Conservation (phyloP, 1,140 invertebrate genomes). For the Yoshiicerus persimilis region DNA sequence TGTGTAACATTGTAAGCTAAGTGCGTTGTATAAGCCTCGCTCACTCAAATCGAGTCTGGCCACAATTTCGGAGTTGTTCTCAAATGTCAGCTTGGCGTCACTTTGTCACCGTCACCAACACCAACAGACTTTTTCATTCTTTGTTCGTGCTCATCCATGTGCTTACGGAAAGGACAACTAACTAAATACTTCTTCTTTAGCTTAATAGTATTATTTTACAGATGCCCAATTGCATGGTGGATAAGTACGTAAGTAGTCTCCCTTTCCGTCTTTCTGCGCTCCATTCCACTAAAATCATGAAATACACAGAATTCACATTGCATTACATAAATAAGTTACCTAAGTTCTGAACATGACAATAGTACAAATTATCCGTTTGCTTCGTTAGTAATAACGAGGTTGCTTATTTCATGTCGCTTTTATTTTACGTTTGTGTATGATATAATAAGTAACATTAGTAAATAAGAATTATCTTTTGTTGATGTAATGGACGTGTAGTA, state of each 20-base stretch:
- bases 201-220: neutral
- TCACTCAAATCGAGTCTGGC: neutral
- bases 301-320: neutral
- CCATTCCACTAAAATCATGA: neutral
- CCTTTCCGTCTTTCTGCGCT: neutral
- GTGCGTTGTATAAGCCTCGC: too few relatives aligned
- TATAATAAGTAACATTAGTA: neutral
- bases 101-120: neutral
- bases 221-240: neutral
- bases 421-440: neutral
- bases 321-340: neutral
- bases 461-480: too few relatives aligned
- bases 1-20: neutral
- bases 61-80: neutral
- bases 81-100: conserved; percentile 27
- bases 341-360: neutral
- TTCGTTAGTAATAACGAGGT: neutral
- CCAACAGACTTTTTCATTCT: neutral
- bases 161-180: too few relatives aligned
- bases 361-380: neutral
- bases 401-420: neutral
- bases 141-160: neutral
- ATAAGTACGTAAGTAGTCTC: neutral
- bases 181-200: neutral
- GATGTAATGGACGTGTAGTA: neutral